phyloP scores from a whole-genome alignment of 2,113 vertebrate genomes.

The Erythrolamprus reginae region DNA sequence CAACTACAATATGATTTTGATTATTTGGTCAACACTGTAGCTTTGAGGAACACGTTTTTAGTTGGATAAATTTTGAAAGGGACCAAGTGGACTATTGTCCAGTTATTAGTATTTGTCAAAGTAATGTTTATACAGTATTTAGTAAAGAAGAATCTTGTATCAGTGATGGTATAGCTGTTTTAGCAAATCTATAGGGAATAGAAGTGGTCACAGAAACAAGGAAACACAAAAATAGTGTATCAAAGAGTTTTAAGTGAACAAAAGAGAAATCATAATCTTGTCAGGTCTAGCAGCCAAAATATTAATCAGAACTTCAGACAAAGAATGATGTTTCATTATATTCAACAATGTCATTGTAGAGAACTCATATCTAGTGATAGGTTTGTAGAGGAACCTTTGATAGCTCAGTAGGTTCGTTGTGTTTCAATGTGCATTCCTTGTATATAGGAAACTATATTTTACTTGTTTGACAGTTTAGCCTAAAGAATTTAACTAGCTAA shows the following conservation, averaged over 20 bases:
- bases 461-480: conserved; percentile 49
- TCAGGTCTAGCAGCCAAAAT: conserved; percentile 42
- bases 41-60: neutral
- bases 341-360: conserved; percentile 42
- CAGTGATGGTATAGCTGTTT: conserved; percentile 7
- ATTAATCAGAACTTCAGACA: conserved; percentile 23
- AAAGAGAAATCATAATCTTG: neutral
- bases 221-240: neutral
- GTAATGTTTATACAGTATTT: conserved; percentile 41
- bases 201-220: neutral
- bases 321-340: conserved; percentile 26
- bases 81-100: neutral
- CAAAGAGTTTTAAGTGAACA: neutral
- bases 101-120: neutral
- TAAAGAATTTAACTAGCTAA: conserved; percentile 47
- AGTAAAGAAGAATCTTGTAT: conserved; percentile 7
- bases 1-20: neutral
- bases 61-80: conserved; percentile 14
- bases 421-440: conserved; percentile 24
- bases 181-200: conserved; percentile 11
- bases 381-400: conserved; percentile 57
- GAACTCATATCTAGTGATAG: conserved; percentile 39
- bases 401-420: conserved; percentile 62
- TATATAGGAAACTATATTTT: conserved; percentile 55
- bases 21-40: neutral